Evolutionary conservation across 2,888 invertebrate genomes (phyloP).

Genomic region (Coronaproctus castanopsis): DNA sequence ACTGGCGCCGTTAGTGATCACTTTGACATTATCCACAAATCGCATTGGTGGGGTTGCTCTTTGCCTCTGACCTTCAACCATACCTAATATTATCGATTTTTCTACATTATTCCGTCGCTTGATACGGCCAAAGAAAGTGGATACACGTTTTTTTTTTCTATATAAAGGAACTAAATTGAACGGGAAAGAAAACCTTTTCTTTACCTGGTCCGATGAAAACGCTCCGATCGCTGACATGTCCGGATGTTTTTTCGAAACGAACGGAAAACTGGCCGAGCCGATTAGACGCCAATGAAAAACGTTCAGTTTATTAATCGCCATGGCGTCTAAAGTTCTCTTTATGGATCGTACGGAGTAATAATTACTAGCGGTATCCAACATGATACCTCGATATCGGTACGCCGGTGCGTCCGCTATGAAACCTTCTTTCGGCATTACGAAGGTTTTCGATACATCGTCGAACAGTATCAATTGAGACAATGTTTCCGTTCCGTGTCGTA

Average conservation of each 20-base stretch:
- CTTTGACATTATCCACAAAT: too few species aligned
- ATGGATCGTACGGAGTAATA: conserved; percentile 52
- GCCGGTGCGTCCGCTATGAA: conserved; percentile 55
- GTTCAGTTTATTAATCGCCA: conserved; percentile 78
- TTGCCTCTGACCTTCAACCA: too few species aligned
- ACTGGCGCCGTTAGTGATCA: too few species aligned
- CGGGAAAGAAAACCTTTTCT: too few species aligned
- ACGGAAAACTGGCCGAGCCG: conserved; percentile 86
- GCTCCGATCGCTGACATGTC: conserved; percentile 55
- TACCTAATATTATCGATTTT: too few species aligned
- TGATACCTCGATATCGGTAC: conserved; percentile 70
- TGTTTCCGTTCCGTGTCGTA: conserved; percentile 54
- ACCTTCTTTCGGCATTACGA: conserved; percentile 40
- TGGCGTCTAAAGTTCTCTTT: conserved; percentile 60
- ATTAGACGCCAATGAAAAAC: conserved; percentile 90
- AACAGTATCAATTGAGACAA: conserved; percentile 48
- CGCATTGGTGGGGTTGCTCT: too few species aligned
- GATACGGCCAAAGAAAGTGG: too few species aligned
- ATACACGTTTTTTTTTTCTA: too few species aligned
- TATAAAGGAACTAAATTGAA: too few species aligned
- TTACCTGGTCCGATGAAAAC: conserved; percentile 45
- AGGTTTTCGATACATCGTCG: conserved; percentile 38
- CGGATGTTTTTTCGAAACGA: conserved; percentile 51
- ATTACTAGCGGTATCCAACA: conserved; percentile 79
- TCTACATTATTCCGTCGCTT: too few species aligned